phyloP scores from a whole-genome alignment of 2,797 vertebrate species.

The Danionella dracula region DNA sequence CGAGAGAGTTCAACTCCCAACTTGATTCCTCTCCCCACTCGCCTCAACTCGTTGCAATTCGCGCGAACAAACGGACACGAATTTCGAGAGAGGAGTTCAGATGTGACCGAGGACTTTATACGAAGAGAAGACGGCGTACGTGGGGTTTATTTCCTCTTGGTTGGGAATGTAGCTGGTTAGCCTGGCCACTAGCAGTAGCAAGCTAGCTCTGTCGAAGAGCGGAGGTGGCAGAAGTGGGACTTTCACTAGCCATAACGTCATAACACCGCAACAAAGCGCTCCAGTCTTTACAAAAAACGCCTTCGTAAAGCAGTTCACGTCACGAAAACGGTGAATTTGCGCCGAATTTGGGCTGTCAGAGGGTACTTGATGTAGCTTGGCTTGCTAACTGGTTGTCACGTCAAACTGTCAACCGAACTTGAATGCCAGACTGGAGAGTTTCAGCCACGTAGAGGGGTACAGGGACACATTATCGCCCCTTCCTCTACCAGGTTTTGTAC shows the following conservation, averaged over 20 bases:
- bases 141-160: conserved; percentile 25
- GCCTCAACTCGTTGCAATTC: not conserved
- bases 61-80: not conserved
- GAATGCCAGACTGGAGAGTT: conserved; percentile 5
- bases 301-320: not conserved
- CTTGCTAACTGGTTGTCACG: conserved; percentile 50
- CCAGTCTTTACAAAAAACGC: not conserved
- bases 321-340: not conserved
- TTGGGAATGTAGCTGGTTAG: conserved; percentile 51
- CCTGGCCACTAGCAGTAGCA: conserved; percentile 52
- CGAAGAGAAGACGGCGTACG: conserved; percentile 48
- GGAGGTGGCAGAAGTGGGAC: conserved; percentile 22
- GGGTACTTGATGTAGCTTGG: conserved; percentile 28
- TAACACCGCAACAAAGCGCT: not conserved
- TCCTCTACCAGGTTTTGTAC: not conserved
- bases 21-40: not conserved
- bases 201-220: conserved; percentile 37
- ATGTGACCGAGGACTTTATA: not conserved
- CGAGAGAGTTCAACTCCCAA: not conserved
- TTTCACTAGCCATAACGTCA: conserved; percentile 13
- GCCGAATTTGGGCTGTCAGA: not conserved
- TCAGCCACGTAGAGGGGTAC: conserved; percentile 16
- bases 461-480: not conserved
- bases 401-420: conserved; percentile 35
- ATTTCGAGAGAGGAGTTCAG: not conserved